A percentile compares a stretch with the other conserved stretches of the same genome.
phyloP scores from a whole-genome alignment of 2,113 vertebrate genomes.

The Cromileptes altivelis region DNA sequence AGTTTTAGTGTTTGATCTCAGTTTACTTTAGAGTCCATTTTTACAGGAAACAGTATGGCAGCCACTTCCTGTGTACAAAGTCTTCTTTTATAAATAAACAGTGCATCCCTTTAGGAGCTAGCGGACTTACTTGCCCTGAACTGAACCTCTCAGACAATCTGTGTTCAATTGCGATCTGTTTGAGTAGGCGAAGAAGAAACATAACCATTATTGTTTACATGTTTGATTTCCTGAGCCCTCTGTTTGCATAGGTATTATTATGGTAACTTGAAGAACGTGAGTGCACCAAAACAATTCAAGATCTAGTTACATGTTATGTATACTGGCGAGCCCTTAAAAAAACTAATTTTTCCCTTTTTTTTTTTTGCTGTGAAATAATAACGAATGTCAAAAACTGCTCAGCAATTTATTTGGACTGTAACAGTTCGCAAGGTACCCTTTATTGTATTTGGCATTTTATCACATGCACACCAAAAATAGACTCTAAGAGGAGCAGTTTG shows the following conservation, averaged over 20 bases:
- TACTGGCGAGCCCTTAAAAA: neutral
- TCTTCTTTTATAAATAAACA: too few relatives aligned
- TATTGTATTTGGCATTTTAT: neutral
- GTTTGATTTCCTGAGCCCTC: conserved; percentile 28
- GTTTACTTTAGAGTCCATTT: too few relatives aligned
- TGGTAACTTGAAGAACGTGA: neutral
- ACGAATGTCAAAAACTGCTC: neutral
- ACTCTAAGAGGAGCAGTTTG: conserved; percentile 33
- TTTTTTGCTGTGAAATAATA: neutral
- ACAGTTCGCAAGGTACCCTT: neutral
- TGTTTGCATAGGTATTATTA: conserved; percentile 27
- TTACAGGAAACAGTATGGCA: too few relatives aligned
- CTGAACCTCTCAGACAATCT: neutral
- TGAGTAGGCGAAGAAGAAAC: conserved; percentile 30
- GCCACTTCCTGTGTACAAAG: too few relatives aligned
- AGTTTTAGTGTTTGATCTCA: too few relatives aligned
- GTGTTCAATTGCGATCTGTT: conserved; percentile 24
- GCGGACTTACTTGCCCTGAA: neutral
- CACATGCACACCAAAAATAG: neutral
- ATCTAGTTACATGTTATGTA: neutral
- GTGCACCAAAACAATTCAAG: neutral
- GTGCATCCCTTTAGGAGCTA: neutral
- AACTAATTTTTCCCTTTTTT: neutral
- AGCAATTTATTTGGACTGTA: neutral
- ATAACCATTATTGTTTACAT: conserved; percentile 3